Conservation (phyloP, 2,797 vertebrate species). For the Basileuterus tristriatus region DNA sequence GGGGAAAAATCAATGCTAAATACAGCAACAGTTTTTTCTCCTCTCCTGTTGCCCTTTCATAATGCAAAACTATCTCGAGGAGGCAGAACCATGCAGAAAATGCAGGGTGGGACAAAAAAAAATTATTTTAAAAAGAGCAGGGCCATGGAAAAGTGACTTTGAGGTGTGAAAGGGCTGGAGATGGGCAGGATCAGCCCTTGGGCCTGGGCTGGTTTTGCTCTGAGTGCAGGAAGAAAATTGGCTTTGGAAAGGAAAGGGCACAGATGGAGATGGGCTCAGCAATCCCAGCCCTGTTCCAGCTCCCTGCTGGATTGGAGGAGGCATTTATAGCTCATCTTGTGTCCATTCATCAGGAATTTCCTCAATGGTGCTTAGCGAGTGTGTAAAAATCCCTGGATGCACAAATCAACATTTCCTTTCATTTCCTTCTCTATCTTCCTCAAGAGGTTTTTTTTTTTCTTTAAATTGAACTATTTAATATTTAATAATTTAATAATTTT, state of each 20-base stretch:
- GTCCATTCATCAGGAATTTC: background rate
- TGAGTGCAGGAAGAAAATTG: background rate
- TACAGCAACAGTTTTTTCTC: conserved; percentile 56
- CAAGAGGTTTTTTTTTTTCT: background rate
- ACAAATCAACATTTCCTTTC: background rate
- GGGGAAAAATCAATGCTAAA: conserved; percentile 53
- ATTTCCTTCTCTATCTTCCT: background rate
- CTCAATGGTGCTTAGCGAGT: background rate
- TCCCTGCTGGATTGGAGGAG: background rate
- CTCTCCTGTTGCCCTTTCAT: conserved; percentile 53
- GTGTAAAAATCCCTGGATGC: background rate
- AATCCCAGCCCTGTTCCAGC: background rate
- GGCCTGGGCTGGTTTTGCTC: background rate
- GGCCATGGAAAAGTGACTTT: background rate
- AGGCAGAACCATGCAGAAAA: conserved; percentile 44
- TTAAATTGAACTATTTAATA: background rate
- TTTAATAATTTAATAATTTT: too few relatives aligned
- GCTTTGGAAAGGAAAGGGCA: background rate
- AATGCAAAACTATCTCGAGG: conserved; percentile 32
- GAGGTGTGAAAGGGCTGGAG: background rate
- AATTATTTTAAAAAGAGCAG: background rate
- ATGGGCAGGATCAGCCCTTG: background rate
- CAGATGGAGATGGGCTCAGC: background rate
- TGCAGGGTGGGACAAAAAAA: background rate
- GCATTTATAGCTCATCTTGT: rapidly evolving